A percentile compares a stretch with the other conserved stretches of the same genome.
phyloP scores from a whole-genome alignment of 1,140 invertebrate species.

The Aphis craccivora region DNA sequence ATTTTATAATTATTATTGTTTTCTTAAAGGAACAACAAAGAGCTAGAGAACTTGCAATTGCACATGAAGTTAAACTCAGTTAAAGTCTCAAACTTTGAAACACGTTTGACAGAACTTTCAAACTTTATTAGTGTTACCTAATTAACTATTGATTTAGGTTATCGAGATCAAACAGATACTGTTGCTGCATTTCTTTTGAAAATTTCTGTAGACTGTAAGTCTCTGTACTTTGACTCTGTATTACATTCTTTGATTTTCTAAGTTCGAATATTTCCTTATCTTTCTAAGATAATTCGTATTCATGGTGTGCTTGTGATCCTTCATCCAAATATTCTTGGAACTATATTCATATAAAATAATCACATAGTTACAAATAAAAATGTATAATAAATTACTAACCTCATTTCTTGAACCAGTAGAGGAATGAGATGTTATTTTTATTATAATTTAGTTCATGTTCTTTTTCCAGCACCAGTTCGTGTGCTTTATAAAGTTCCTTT shows the following conservation, averaged over 20 bases:
- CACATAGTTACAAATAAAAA: neutral
- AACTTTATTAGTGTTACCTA: slow-evolving; percentile 63
- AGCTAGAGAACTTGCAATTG: no score
- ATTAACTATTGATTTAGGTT: slow-evolving; percentile 70
- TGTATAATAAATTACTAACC: neutral
- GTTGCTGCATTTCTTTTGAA: slow-evolving; percentile 68
- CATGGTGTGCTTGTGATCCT: slow-evolving; percentile 70
- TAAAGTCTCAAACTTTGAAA: no score
- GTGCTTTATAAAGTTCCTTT: slow-evolving; percentile 80
- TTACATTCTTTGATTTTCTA: slow-evolving; percentile 74
- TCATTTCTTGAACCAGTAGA: slow-evolving; percentile 52
- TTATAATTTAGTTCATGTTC: slow-evolving; percentile 75
- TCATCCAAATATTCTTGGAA: slow-evolving; percentile 54
- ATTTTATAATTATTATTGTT: no score
- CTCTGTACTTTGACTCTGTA: slow-evolving; percentile 74
- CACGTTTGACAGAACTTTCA: no score
- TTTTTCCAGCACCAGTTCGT: slow-evolving; percentile 79
- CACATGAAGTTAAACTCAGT: no score
- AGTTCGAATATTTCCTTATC: slow-evolving; percentile 80
- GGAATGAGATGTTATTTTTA: slow-evolving; percentile 39
- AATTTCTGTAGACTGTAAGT: slow-evolving; percentile 68
- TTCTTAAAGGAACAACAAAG: no score
- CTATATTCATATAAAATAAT: neutral
- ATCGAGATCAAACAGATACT: slow-evolving; percentile 69
- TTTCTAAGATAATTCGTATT: slow-evolving; percentile 80